Base-by-base conservation (phyloP, 2,797 vertebrate species). In the Antennarius maculatus region DNA sequence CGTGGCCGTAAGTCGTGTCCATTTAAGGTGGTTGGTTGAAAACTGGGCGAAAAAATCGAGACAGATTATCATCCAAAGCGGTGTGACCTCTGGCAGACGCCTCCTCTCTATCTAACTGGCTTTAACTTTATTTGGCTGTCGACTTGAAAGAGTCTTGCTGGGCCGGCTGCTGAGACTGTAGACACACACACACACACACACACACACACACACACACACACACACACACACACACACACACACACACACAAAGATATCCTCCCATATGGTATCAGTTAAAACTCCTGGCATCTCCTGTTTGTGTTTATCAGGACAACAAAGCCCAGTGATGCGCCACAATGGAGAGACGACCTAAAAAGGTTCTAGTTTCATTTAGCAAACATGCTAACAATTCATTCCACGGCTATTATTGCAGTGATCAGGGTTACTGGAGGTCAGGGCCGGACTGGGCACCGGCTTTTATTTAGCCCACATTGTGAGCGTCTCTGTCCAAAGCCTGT, bases 81-180 rank as follows among this genome's bases (percentile, higher is more conserved):
- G 28, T 42, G 74, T 76, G 86, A 88, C 86, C 88, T 83, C 85
- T 86, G 79, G 79, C 86, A 16, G 61, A 1, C 18, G 67, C 84
- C 86, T 76, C 80, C 69, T 68, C 69, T 7, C 85, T 77, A 77
- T 84, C 87, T 86, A 76, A 86, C 84, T 79, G 79, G 82, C 73
- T 88, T 88, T 84, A 89, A 89, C 86, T 91, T 91, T 91, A 88
- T 90, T 89, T 86, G 88, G 86, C 87, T 79, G 80, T 88, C 68
- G 58, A 85, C 73, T 88, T 88, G 70, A 84, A 85, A 86, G 80
- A 74, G 68, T 37, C 83, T 74, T 51, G 79, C 80, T 83, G 82
- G 58, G 87, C 81, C 48, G 79, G 66, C 81, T 83, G 71, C 77
- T 73, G 74, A 16, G 46, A 76, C 71, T 53, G 28, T 7, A 17